Evolutionary conservation across 2,888 invertebrate species (phyloP).

Genomic region (Quadroppia sp.): DNA sequence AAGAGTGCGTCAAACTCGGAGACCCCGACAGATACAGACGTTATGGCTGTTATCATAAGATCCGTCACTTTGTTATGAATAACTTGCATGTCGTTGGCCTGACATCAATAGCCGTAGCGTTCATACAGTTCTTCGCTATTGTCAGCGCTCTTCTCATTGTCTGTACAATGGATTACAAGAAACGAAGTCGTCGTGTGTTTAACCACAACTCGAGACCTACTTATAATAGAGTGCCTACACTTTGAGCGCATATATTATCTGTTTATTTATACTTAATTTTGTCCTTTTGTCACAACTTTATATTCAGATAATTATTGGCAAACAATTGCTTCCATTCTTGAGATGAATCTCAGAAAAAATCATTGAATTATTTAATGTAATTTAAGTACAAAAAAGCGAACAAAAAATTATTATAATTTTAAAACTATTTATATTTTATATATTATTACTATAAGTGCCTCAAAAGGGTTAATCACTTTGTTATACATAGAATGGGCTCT

Average conservation of each 20-base stretch:
- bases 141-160: slow-evolving; percentile 71
- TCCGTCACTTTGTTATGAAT: slow-evolving; percentile 71
- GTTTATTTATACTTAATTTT: neutral
- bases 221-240: slow-evolving; percentile 44
- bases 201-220: slow-evolving; percentile 36
- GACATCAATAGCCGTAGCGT: slow-evolving; percentile 69
- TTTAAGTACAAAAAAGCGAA: slow-evolving; percentile 23
- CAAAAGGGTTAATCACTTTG: no score
- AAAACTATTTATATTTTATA: neutral
- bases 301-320: no score
- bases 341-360: slow-evolving; percentile 5
- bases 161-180: slow-evolving; percentile 57
- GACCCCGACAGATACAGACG: slow-evolving; percentile 60
- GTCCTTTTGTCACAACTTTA: no score
- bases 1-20: slow-evolving; percentile 51
- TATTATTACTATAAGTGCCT: slow-evolving; percentile 13
- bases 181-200: slow-evolving; percentile 22
- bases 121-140: slow-evolving; percentile 67
- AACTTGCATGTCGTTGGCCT: slow-evolving; percentile 74
- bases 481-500: no score
- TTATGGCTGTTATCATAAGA: slow-evolving; percentile 69
- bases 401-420: no score
- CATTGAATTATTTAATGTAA: neutral
- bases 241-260: slow-evolving; percentile 18
- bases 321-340: no score